Evolutionary conservation across 2,113 vertebrate genomes (phyloP), one percentile per base, ranked within the genome.

Genomic region (Osmerus mordax): DNA sequence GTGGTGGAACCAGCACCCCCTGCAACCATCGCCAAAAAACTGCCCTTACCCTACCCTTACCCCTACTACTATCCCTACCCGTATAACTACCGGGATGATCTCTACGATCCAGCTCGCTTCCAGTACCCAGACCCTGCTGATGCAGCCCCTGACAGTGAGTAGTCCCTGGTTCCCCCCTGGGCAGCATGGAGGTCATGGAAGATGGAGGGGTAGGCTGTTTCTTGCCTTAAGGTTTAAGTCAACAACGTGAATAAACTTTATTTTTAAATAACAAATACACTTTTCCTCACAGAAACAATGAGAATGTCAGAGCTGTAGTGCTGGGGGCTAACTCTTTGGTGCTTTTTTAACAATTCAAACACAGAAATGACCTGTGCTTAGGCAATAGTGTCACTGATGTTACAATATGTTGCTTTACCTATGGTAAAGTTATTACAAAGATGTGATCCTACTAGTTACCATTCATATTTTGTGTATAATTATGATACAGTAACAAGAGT

Each of bases 101-200:
- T 92, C 64, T 92, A 90, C 9, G 89, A 92, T 82, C 87, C 84
- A 0, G 14, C 7, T 29, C 89, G 91, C 73, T 91, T 85, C 85
- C 65, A 87, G 53, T 91, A 91, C 84, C 88, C 91, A 0, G 73
- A 70, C 2, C 58, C 87, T 18, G 83, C 83, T 0, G 89, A 90
- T 0, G 74, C 82, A 1, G 76, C 62, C 14, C 81, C 85, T 53
- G 79, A 84, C 19, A 69, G 70, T 2, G 70, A 86, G 51, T 91
- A 74, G 82, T 29, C 6, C 7, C n/a, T 4, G 23, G 16, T 4
- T 4, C 54, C 16, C 54, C 32, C 23, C 58, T 51, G 15, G 16
- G 6, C 18, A 59, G 28, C 8, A 67, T 15, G 60, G 2, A 21
- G 25, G 25, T 25, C n/a, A 21, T 25, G 60, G 47, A 29, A 16